A percentile compares a stretch with the other conserved stretches of the same genome.
Evolutionary conservation across 2,797 vertebrate species (phyloP).

Genomic region (Dromococcyx pavoninus): DNA sequence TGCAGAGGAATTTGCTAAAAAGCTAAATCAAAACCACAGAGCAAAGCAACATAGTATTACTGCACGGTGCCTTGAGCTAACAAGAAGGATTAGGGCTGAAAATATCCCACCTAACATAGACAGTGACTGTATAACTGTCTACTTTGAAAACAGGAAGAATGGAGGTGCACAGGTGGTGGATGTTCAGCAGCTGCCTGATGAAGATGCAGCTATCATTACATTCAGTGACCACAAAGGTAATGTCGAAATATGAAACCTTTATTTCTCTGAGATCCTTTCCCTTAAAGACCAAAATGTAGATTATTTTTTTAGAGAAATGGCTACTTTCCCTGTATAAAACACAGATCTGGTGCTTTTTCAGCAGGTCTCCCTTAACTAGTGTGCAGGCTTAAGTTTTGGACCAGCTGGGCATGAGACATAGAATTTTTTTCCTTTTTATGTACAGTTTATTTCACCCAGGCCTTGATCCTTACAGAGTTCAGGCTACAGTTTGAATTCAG

Average conservation of each 20-base stretch:
- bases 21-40: slow-evolving; percentile 42
- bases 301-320: not conserved
- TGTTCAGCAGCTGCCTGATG: slow-evolving; percentile 71
- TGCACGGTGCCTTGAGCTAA: slow-evolving; percentile 72
- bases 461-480: not conserved
- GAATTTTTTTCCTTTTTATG: not conserved
- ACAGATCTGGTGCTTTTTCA: not conserved
- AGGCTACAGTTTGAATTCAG: not conserved
- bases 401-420: not conserved
- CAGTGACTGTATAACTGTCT: slow-evolving; percentile 74
- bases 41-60: slow-evolving; percentile 68
- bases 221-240: slow-evolving; percentile 81
- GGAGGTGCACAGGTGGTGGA: slow-evolving; percentile 63
- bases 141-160: slow-evolving; percentile 79
- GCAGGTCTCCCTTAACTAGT: not conserved
- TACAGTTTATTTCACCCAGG: not conserved
- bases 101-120: slow-evolving; percentile 67
- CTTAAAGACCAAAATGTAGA: not conserved
- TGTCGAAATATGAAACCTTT: not conserved
- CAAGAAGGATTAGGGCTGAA: slow-evolving; percentile 80
- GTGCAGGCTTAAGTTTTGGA: not conserved
- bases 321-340: not conserved
- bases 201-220: slow-evolving; percentile 81
- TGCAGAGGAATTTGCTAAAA: slow-evolving; percentile 65
- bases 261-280: not conserved